Evolutionary conservation across 2,888 invertebrate genomes (phyloP).

Genomic region (Oscheius sp.): DNA sequence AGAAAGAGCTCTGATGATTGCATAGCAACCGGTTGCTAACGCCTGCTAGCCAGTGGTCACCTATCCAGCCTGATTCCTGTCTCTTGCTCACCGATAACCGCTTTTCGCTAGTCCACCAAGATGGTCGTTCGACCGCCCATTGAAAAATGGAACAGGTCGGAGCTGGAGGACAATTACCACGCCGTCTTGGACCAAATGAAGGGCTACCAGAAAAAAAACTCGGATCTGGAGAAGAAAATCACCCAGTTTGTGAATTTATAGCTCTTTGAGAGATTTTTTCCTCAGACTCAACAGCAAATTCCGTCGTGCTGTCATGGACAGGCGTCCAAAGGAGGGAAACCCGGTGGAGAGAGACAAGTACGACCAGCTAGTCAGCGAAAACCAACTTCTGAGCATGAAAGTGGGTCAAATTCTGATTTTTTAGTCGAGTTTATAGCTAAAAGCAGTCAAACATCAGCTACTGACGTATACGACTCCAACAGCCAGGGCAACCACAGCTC

Average conservation of each 20-base stretch:
- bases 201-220: slow-evolving; percentile 56
- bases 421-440: slow-evolving; percentile 47
- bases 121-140: slow-evolving; percentile 63
- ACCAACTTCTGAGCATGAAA: slow-evolving; percentile 53
- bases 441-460: slow-evolving; percentile 67
- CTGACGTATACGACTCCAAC: slow-evolving; percentile 66
- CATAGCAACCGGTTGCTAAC: slow-evolving; percentile 37
- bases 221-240: slow-evolving; percentile 61
- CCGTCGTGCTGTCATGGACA: slow-evolving; percentile 45
- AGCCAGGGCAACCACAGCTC: slow-evolving; percentile 56
- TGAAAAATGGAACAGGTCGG: slow-evolving; percentile 67
- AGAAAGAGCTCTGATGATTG: neutral
- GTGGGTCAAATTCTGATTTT: neutral
- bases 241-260: slow-evolving; percentile 44
- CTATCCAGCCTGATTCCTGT: neutral
- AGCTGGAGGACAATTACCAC: slow-evolving; percentile 69
- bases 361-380: slow-evolving; percentile 48
- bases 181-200: slow-evolving; percentile 47
- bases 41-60: slow-evolving; percentile 27
- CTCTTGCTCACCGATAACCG: neutral
- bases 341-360: slow-evolving; percentile 49
- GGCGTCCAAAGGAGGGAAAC: slow-evolving; percentile 41
- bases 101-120: neutral
- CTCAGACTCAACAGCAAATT: slow-evolving; percentile 58
- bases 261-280: no score